Base-by-base conservation (phyloP, 2,888 invertebrate genomes). In the Dorcus hopei region DNA sequence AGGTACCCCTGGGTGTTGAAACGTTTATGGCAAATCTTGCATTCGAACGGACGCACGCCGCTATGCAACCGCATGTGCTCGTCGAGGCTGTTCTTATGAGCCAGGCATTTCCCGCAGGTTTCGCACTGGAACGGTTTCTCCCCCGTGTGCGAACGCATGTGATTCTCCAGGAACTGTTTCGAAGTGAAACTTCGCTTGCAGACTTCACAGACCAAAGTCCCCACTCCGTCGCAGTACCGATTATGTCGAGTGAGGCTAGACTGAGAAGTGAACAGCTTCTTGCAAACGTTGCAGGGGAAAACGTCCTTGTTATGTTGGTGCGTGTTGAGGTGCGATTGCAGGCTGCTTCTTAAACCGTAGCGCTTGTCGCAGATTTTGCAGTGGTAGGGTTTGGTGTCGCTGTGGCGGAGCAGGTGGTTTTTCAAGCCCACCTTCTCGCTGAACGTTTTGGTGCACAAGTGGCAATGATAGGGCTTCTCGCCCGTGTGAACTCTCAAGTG, bases 31-130 rank as follows among this genome's bases (percentile, higher is more conserved):
- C 86, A 86, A 68, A 80, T 79, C 40, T 63, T 68, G 72, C 85
- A 85, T 5, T 78, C 76, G 73, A 82, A 79, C 1, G 81, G 83
- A 72, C 83, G 84, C 66, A 72, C 71, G 57, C 81, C 80, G 70
- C 76, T 78, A 73, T 85, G 85, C 33, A 82, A 80, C 63, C 79
- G 82, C 69, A 78, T 77, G 72, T 85, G 86, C 65, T 75, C 74
- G 2, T 72, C 76, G 1, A 77, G 65, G 61, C 75, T 75, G 19
- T 74, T 75, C 58, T 70, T 75, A 11, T 75, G 75, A 1, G 76
- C 75, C 59, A 77, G 76, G 8, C 75, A 61, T 64, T 76, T 76
- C 54, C 67, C 68, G 60, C 77, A 77, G 2, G 76, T 67, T 2
- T 68, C 72, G 58, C 77, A 77, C 51, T 72, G 73, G 61, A 74